Percentiles rank a stretch among this genome's conserved stretches.
phyloP scores from a whole-genome alignment of 2,797 vertebrate species.

The Trachops cirrhosus region DNA sequence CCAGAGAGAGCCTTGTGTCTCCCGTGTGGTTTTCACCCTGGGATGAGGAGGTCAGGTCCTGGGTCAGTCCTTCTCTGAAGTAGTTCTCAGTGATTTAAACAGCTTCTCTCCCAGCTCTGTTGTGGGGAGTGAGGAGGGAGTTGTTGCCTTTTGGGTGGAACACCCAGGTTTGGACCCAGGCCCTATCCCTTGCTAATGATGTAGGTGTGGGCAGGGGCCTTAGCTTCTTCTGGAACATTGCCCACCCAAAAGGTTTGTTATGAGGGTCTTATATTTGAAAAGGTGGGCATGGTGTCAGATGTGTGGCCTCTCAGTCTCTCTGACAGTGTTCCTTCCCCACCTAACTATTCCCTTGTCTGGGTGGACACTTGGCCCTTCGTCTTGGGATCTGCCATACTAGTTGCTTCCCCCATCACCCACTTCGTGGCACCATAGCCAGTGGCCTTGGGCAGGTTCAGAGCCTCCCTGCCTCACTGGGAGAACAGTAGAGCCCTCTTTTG shows the following conservation, averaged over 20 bases:
- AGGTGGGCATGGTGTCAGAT: background rate
- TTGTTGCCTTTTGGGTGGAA: background rate
- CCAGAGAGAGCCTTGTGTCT: background rate
- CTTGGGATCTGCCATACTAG: background rate
- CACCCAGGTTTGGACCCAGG: background rate
- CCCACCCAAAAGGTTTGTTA: background rate
- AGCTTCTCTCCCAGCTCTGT: background rate
- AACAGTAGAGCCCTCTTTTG: background rate
- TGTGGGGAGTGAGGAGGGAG: background rate
- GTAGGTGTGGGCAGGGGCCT: background rate
- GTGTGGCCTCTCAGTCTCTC: background rate
- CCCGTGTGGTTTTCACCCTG: background rate
- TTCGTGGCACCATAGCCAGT: background rate
- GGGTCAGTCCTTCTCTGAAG: background rate
- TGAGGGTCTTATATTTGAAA: background rate
- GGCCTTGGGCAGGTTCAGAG: background rate
- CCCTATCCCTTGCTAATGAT: background rate
- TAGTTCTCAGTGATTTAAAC: background rate
- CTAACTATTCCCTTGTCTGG: background rate
- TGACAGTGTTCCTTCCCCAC: background rate
- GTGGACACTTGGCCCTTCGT: background rate
- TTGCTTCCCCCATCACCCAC: background rate
- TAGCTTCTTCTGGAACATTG: background rate
- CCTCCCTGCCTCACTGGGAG: background rate
- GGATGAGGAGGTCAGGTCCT: background rate